Evolutionary conservation across 1,140 invertebrate species (phyloP).

Genomic region (Anoplolepis gracilipes): DNA sequence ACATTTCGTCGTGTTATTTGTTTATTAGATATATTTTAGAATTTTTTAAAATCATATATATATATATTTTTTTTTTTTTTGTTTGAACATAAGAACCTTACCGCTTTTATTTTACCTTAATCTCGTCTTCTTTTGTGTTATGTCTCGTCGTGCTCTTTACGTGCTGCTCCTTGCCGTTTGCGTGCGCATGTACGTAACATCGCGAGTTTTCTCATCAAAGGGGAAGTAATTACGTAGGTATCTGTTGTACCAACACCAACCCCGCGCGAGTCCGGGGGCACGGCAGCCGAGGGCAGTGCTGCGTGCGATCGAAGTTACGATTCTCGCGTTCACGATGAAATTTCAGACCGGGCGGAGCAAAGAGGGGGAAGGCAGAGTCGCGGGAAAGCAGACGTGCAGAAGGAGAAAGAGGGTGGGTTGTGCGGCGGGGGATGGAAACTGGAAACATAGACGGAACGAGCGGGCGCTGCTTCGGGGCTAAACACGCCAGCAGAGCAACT

Average conservation of each 20-base stretch:
- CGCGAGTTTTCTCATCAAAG: constrained; percentile 68
- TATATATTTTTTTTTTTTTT: no score
- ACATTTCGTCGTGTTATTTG: no score
- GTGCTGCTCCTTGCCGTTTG: not conserved
- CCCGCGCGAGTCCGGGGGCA: not conserved
- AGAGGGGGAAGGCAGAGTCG: not conserved
- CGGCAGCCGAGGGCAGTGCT: not conserved
- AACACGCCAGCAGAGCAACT: constrained; percentile 31
- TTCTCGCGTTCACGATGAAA: constrained; percentile 71
- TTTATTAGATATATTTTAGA: not conserved
- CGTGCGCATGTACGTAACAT: constrained; percentile 15
- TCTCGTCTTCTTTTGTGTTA: not conserved
- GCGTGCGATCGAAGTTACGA: constrained; percentile 66
- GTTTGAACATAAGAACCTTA: not conserved
- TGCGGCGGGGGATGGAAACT: constrained; percentile 31
- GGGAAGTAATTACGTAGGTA: constrained; percentile 70
- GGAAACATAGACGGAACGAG: constrained; percentile 51
- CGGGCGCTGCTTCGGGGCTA: constrained; percentile 59
- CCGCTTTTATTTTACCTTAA: not conserved
- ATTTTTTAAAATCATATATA: not conserved
- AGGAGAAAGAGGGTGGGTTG: constrained; percentile 15
- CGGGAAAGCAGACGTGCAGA: not conserved
- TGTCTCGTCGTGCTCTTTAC: not conserved
- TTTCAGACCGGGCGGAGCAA: constrained; percentile 52
- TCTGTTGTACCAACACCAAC: constrained; percentile 42